phyloP scores from a whole-genome alignment of 2,888 invertebrate genomes.

The Rotaria socialis region DNA sequence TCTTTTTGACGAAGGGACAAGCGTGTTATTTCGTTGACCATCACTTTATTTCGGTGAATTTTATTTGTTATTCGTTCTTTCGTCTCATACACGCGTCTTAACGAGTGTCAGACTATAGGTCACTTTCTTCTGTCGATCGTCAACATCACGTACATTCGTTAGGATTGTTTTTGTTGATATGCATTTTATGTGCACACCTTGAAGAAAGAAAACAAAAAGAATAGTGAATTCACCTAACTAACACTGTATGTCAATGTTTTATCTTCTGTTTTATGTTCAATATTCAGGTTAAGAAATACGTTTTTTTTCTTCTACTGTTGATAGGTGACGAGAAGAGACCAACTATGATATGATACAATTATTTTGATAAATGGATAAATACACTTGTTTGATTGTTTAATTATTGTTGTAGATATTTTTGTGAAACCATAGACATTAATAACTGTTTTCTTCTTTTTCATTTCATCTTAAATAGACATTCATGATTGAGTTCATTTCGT shows the following conservation, averaged over 20 bases:
- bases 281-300: neutral
- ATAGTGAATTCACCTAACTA: no score
- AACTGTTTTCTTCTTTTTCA: neutral
- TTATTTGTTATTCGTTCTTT: neutral
- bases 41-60: neutral
- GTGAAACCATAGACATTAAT: neutral
- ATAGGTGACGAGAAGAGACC: neutral
- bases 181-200: neutral
- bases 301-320: neutral
- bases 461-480: neutral
- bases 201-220: neutral
- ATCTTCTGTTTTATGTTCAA: neutral
- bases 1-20: neutral
- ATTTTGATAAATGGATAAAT: no score
- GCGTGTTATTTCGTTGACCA: neutral
- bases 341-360: no score
- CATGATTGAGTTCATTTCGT: neutral
- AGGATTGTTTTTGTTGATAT: constrained; percentile 1
- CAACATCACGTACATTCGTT: neutral
- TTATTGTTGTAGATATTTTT: neutral
- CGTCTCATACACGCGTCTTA: neutral
- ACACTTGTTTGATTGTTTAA: no score
- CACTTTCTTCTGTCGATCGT: neutral
- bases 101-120: neutral
- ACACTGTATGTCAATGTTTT: no score